These are phyloP conservation scores for Thelaira solivaga DNA, from an alignment of 2,888 invertebrate genomes.

Conservation along the genomic window DNA sequence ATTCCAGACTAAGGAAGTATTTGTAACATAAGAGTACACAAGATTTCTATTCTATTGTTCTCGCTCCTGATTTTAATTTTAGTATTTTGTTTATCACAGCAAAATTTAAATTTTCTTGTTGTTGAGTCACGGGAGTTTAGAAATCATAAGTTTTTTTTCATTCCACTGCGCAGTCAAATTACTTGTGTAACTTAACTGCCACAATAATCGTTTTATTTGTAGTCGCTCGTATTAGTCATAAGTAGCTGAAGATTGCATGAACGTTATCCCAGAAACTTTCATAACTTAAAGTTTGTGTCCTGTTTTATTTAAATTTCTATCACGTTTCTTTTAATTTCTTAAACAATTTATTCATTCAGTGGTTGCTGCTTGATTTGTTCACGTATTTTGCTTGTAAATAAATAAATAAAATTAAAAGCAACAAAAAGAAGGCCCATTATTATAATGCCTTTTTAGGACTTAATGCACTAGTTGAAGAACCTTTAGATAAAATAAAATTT, in stretches of 20 bases:
- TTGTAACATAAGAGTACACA: too few relatives aligned
- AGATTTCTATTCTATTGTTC: too few relatives aligned
- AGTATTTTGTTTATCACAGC: conserved; percentile 15
- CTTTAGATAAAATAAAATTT: too few relatives aligned
- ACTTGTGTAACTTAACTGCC: conserved; percentile 32
- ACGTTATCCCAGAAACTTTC: background rate
- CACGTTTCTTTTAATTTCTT: conserved; percentile 14
- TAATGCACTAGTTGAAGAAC: too few relatives aligned
- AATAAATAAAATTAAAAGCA: too few relatives aligned
- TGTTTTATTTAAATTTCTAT: conserved; percentile 14
- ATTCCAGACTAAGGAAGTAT: too few relatives aligned
- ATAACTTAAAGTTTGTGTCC: background rate
- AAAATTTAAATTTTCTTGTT: background rate
- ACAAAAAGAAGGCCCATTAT: too few relatives aligned
- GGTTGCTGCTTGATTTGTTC: background rate
- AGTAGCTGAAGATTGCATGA: background rate
- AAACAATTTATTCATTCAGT: background rate
- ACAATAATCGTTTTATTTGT: conserved; percentile 21
- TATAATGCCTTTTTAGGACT: too few relatives aligned
- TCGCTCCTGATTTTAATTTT: background rate
- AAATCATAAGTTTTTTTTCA: conserved; percentile 63
- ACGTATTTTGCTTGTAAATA: background rate
- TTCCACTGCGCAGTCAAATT: conserved; percentile 65
- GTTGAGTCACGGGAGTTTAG: conserved; percentile 2
- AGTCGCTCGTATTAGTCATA: background rate